Conservation (phyloP, 23 tunicate species). For the Diplosoma virens region DNA sequence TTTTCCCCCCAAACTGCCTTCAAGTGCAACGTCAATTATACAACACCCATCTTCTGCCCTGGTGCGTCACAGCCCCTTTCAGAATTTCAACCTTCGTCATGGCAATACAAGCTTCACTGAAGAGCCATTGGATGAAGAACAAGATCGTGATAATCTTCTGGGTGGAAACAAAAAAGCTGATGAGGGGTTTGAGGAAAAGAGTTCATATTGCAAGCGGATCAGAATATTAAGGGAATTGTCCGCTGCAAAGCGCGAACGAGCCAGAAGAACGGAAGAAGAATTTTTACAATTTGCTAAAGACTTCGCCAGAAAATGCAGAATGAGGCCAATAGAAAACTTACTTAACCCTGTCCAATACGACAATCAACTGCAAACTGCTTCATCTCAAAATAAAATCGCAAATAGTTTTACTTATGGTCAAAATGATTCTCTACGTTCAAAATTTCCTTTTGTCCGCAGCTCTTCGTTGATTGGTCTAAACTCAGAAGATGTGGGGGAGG, state of each 20-base stretch:
- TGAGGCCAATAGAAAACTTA: constrained; percentile 25
- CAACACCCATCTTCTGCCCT: constrained; percentile 32
- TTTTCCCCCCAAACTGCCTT: constrained; percentile 11
- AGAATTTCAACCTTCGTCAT: too few relatives aligned
- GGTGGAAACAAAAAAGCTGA: too few relatives aligned
- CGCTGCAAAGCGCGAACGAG: background rate
- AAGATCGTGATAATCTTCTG: too few relatives aligned
- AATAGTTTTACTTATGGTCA: background rate
- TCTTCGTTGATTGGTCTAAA: constrained; percentile 24
- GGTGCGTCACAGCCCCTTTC: constrained; percentile 20
- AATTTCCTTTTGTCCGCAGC: constrained; percentile 28
- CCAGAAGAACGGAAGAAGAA: constrained; percentile 24
- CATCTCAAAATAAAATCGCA: constrained; percentile 26
- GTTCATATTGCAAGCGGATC: too few relatives aligned
- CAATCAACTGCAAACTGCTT: constrained; percentile 40
- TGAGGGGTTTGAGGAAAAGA: too few relatives aligned
- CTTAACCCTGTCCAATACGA: constrained; percentile 69
- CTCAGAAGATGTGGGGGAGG: constrained; percentile 15
- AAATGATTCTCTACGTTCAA: background rate
- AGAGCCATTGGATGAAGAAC: too few relatives aligned
- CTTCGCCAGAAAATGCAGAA: constrained; percentile 43
- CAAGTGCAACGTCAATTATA: constrained; percentile 44
- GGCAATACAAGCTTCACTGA: too few relatives aligned
- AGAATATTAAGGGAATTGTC: background rate
- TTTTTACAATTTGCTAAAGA: constrained; percentile 60